Base-by-base conservation (phyloP, 2,888 invertebrate genomes). In the Thumatha senex region DNA sequence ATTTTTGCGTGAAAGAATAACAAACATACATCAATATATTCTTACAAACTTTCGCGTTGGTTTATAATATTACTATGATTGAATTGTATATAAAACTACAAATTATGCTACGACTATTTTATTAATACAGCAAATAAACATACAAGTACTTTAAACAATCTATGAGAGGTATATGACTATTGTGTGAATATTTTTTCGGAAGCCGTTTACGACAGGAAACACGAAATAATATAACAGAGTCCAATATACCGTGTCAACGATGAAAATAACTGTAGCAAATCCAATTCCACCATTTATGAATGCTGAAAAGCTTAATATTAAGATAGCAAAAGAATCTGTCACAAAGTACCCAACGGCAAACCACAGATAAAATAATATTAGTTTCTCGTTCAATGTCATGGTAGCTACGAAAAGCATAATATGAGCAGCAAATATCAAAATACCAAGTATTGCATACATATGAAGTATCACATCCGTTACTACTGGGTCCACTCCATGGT, bases 171-270 rank as follows among this genome's bases (percentile, higher is more conserved):
- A 53, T 56, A 83, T 76, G 11, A 76, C 67, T 40, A 84, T 64
- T n/a, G 80, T 82, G 41, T 78, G 78, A 61, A 85, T 82, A 67
- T 63, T 82, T 63, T 61, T 69, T 46, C 86, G 78, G 47, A 79
- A 82, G 38, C 85, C 84, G 56, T 85, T 84, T 7, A 84, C 73
- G 13, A 76, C 70, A 10, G 82, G 74, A 15, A 84, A 68, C 31
- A 82, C 43, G 48, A 67, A 67, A 15, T 54, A 11, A 53, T 74
- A 78, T 33, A 80, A 51, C 51, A 72, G 36, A 10, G 72, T 30
- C 82, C 84, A 84, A 50, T 72, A 76, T 2, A 67, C 24, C 13
- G 68, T 0, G 63, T 74, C 67, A 12, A 58, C 41, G 9, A 70
- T 5, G 2, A 73, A 40, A 24, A 73, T 40, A 2, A 55, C 2